phyloP scores from a whole-genome alignment of 2,113 vertebrate genomes.

The Pluvialis apricaria region DNA sequence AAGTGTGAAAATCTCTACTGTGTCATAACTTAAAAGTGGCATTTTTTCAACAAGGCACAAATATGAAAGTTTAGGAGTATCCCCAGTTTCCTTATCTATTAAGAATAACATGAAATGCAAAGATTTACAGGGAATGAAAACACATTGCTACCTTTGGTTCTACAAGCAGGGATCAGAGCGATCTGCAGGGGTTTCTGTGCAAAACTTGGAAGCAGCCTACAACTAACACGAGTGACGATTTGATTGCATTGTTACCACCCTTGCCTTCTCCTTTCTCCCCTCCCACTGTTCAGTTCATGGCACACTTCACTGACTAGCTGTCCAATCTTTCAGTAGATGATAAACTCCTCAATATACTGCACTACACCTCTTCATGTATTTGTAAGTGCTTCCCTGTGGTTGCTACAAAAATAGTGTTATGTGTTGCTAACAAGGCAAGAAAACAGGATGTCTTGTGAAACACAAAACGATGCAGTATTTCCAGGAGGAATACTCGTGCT shows the following conservation, averaged over 20 bases:
- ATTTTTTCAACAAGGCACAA: neutral
- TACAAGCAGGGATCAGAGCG: neutral
- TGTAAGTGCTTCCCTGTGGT: neutral
- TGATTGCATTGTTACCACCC: neutral
- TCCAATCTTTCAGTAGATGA: neutral
- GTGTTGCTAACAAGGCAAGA: neutral
- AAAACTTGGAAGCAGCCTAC: neutral
- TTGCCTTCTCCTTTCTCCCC: neutral
- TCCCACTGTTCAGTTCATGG: neutral
- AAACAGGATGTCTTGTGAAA: neutral
- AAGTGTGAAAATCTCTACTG: neutral
- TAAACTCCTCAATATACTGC: too few species aligned
- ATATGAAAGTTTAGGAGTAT: neutral
- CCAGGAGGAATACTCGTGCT: accelerated
- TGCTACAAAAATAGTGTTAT: neutral
- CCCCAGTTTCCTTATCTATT: neutral
- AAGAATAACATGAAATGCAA: neutral
- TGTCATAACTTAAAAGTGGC: neutral
- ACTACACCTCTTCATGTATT: neutral
- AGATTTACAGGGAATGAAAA: neutral
- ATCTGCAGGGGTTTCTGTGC: neutral
- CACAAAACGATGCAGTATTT: neutral
- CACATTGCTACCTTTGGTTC: neutral
- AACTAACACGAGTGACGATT: neutral
- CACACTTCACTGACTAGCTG: neutral